These are phyloP conservation scores for Amphiprion ocellaris DNA, from an alignment of 2,113 vertebrate genomes.

Conservation along the genomic window DNA sequence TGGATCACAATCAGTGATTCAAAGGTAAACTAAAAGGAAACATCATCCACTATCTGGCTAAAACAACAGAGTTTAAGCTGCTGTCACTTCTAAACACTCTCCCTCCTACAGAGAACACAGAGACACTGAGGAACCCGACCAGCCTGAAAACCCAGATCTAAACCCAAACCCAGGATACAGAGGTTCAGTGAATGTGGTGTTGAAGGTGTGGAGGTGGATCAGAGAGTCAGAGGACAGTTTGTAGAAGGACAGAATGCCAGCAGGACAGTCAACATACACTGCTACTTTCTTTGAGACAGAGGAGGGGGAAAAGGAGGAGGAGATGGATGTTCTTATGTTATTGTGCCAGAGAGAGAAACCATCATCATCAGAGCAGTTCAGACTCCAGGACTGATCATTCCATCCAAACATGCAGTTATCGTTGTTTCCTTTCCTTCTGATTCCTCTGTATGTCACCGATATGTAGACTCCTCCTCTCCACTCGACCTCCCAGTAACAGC, in stretches of 20 bases:
- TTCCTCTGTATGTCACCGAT: conserved; percentile 26
- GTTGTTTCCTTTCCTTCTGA: not conserved
- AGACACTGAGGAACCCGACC: not conserved
- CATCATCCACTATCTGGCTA: not conserved
- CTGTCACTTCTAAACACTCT: not conserved
- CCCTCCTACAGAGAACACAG: not conserved
- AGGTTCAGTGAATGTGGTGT: conserved; percentile 8
- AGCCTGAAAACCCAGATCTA: not conserved
- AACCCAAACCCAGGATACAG: not conserved
- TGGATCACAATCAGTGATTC: not conserved
- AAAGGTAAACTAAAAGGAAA: not conserved
- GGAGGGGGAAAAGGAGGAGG: not conserved
- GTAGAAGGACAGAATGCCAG: conserved; percentile 6
- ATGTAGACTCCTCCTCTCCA: not conserved
- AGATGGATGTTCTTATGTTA: not conserved
- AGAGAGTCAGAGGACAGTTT: no score
- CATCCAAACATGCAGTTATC: not conserved
- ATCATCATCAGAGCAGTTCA: not conserved
- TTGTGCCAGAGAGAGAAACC: not conserved
- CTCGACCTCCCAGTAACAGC: conserved; percentile 42
- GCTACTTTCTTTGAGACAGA: not conserved
- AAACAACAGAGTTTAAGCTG: not conserved
- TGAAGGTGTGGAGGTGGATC: conserved; percentile 7
- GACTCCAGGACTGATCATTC: conserved; percentile 22
- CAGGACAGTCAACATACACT: conserved; percentile 12